Evolutionary conservation across 2,113 vertebrate genomes (phyloP), one percentile per base, ranked within the genome.

Genomic region (Stegostoma tigrinum): DNA sequence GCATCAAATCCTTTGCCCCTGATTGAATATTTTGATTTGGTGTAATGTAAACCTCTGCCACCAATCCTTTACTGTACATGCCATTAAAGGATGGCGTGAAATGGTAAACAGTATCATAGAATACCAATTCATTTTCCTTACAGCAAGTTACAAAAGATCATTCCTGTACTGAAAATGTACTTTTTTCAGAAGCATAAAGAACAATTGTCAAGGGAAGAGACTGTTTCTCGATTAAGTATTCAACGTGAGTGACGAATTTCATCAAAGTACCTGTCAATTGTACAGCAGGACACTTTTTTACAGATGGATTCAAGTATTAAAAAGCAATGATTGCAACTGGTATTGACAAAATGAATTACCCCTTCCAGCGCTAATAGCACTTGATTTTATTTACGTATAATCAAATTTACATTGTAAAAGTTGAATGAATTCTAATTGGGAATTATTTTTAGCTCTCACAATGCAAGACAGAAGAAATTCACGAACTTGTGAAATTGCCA

Each of bases 361-460:
- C 96, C 96, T 96, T 97, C 97, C 97, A 96, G 96, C 96, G 96
- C 96, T 96, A 91, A 96, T 95, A 19, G 27, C 96, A 97, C 97
- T 97, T 97, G 96, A 97, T 94, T 97, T 96, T 96, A 98, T 97
- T 97, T 97, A 95, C 96, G 96, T 97, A 97, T 98, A 97, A 98
- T 98, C 98, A 98, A 97, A 97, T 98, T 97, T 97, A 97, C 97
- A 98, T 98, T 98, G 97, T 98, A 96, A 97, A 97, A 97, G 96
- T 96, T 98, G 97, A 98, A 98, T 98, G 97, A 96, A 97, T 97
- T 96, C 97, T 98, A 97, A 98, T 98, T 98, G 98, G 97, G 96
- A 97, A 97, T 98, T 98, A 98, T 98, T 98, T 98, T 98, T 98
- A 95, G 94, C 67, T 72, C 94, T 72, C 94, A 95, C 67, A 48